A percentile compares a stretch with the other conserved stretches of the same genome.
Evolutionary conservation across 2,797 vertebrate species (phyloP).

Genomic region (Carcharodon carcharias): DNA sequence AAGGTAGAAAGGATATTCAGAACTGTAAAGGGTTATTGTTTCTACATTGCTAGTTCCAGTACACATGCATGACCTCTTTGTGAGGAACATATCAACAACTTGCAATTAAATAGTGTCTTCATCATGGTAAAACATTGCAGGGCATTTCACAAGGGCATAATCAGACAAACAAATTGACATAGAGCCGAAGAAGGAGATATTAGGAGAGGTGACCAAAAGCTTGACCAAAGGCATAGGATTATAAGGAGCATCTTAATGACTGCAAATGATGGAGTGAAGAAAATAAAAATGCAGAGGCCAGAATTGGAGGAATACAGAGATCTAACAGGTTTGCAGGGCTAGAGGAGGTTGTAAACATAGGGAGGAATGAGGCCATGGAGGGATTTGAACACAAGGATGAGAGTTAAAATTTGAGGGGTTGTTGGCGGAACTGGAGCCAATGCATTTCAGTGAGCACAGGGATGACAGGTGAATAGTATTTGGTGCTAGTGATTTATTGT

Average conservation of each 20-base stretch:
- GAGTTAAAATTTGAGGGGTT: not conserved
- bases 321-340: not conserved
- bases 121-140: not conserved
- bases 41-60: not conserved
- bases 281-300: not conserved
- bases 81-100: not conserved
- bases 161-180: too few relatives aligned
- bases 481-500: not conserved
- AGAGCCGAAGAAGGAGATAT: too few relatives aligned
- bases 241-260: not conserved
- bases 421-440: not conserved
- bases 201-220: too few relatives aligned
- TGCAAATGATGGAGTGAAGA: not conserved
- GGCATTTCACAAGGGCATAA: too few relatives aligned
- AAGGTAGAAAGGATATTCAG: not conserved
- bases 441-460: not conserved
- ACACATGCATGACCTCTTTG: too few relatives aligned
- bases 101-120: not conserved
- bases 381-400: not conserved
- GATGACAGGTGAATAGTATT: not conserved
- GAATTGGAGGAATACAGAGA: not conserved
- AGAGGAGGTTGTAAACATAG: not conserved
- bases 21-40: not conserved
- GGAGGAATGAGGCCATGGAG: not conserved
- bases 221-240: too few relatives aligned